These are phyloP conservation scores for Phocoena sinus DNA, from an alignment of 2,113 vertebrate genomes.

Conservation along the genomic window DNA sequence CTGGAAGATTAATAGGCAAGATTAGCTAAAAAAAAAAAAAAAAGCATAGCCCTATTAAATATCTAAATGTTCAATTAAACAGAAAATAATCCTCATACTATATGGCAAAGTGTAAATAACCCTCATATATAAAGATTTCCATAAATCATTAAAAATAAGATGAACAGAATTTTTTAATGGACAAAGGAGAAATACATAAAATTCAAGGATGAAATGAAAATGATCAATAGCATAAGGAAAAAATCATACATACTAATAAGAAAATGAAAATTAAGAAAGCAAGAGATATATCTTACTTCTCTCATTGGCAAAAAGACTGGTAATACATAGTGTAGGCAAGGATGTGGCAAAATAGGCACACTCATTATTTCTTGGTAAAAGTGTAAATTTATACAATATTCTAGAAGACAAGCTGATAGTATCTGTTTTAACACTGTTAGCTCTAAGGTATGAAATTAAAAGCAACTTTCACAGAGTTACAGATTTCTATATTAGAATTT, in stretches of 20 bases:
- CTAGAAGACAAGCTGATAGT: background rate
- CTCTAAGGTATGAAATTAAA: background rate
- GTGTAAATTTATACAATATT: background rate
- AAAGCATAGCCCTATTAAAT: background rate
- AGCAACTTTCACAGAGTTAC: background rate
- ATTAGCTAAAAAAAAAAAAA: background rate
- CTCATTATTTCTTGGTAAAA: background rate
- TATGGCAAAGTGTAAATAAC: background rate
- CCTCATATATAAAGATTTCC: background rate
- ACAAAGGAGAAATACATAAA: background rate
- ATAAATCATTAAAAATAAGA: background rate
- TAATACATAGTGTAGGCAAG: background rate
- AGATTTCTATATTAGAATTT: background rate
- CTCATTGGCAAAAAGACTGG: background rate
- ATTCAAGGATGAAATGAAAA: background rate
- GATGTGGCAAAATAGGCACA: background rate
- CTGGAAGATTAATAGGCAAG: background rate
- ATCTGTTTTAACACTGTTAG: background rate
- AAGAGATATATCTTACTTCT: background rate
- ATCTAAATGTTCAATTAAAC: background rate
- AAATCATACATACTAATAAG: background rate
- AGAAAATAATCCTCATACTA: background rate
- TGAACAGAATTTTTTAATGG: background rate
- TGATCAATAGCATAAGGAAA: background rate
- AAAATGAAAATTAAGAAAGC: background rate